Evolutionary conservation across 2,888 invertebrate genomes (phyloP).

Genomic region (Polydrusus pterygomalis): DNA sequence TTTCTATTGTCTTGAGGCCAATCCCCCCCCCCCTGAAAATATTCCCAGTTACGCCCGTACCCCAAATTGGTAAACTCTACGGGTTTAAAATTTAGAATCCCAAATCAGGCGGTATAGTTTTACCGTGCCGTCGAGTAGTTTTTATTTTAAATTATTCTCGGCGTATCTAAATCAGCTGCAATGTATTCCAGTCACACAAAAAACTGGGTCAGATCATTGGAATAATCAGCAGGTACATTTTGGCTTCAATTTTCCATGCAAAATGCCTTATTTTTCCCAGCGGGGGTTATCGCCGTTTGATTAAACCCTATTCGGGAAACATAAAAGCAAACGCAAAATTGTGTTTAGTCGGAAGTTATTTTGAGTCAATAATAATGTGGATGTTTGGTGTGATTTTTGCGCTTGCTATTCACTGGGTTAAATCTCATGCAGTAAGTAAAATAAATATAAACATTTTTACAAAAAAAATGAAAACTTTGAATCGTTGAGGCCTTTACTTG

Average conservation of each 20-base stretch:
- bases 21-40: too few species aligned
- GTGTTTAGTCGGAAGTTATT: constrained; percentile 20
- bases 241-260: constrained; percentile 38
- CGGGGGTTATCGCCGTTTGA: constrained; percentile 41
- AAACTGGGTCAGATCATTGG: constrained; percentile 21
- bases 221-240: constrained; percentile 37
- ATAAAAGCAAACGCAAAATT: constrained; percentile 40
- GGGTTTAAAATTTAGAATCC: too few species aligned
- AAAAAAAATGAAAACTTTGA: too few species aligned
- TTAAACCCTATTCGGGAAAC: constrained; percentile 33
- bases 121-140: too few species aligned
- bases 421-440: constrained; percentile 11
- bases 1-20: too few species aligned
- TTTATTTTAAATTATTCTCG: neutral
- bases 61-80: too few species aligned
- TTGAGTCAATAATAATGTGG: constrained; percentile 40
- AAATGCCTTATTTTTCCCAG: constrained; percentile 39
- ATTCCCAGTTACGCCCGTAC: too few species aligned
- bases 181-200: constrained; percentile 18
- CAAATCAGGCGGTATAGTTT: too few species aligned
- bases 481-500: too few species aligned
- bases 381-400: constrained; percentile 22
- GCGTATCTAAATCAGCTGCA: constrained; percentile 5
- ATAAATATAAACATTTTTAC: too few species aligned
- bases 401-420: constrained; percentile 16